Percentiles rank a stretch among this genome's conserved stretches.
These are phyloP conservation scores for Pristiophorus japonicus DNA, from an alignment of 2,113 vertebrate species.

Conservation along the genomic window DNA sequence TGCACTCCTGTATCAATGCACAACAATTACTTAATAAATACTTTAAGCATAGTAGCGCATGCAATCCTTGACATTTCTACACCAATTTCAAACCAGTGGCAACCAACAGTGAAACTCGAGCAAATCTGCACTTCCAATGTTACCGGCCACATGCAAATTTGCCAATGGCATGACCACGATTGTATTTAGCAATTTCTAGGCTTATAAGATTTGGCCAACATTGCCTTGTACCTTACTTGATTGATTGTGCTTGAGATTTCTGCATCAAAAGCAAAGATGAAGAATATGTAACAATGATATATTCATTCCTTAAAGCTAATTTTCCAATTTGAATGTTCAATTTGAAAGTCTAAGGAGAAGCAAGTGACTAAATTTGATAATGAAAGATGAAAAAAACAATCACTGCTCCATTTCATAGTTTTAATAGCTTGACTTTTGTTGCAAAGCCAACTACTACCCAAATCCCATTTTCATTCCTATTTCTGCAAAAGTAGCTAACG, in stretches of 20 bases:
- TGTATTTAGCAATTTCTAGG: neutral
- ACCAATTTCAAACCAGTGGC: too few species aligned
- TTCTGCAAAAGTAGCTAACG: slow-evolving; percentile 12
- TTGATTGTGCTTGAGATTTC: neutral
- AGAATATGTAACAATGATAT: neutral
- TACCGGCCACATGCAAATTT: neutral
- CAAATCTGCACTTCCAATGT: neutral
- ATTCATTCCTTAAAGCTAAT: neutral
- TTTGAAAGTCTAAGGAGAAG: neutral
- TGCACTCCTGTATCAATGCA: neutral
- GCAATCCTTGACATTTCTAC: too few species aligned
- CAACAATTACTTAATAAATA: neutral
- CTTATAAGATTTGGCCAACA: neutral
- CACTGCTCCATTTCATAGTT: neutral
- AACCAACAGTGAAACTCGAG: neutral
- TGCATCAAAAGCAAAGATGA: neutral
- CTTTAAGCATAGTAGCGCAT: neutral
- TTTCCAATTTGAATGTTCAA: neutral
- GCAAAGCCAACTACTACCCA: neutral
- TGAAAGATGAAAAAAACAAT: neutral
- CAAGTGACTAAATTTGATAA: neutral
- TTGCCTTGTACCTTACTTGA: neutral
- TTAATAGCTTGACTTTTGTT: neutral
- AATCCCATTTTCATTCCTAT: slow-evolving; percentile 24
- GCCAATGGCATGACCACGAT: neutral